These are phyloP conservation scores for Mionectes olivaceus DNA, from an alignment of 2,797 vertebrate species.

Conservation along the genomic window DNA sequence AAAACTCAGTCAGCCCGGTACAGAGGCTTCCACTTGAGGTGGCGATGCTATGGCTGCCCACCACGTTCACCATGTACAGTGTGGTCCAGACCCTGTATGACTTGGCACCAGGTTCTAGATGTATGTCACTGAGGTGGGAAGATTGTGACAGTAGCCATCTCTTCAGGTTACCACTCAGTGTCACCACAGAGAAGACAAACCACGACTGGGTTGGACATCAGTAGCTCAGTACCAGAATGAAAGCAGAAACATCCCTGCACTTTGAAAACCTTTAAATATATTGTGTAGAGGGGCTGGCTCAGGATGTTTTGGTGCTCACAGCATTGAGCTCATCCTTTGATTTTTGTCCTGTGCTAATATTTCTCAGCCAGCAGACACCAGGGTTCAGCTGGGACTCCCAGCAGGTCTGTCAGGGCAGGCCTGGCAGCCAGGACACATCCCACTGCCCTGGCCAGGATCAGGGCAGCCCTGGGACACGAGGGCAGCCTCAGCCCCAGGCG, in stretches of 20 bases:
- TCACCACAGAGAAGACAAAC: background rate
- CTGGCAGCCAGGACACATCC: background rate
- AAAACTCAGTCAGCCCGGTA: background rate
- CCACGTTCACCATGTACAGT: fast-evolving
- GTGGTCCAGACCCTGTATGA: background rate
- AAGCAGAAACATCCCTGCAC: background rate
- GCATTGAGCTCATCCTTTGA: background rate
- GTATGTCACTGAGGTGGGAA: background rate
- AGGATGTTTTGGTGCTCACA: fast-evolving
- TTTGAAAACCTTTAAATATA: background rate
- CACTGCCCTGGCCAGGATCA: no score
- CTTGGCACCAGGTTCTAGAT: background rate
- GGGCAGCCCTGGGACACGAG: fast-evolving
- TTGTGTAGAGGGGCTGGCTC: background rate
- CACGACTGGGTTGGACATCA: fast-evolving
- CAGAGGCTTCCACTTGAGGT: background rate
- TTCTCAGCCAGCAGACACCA: background rate
- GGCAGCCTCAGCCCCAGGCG: fast-evolving
- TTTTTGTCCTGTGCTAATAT: background rate
- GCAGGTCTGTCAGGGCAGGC: fast-evolving
- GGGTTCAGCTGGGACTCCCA: background rate
- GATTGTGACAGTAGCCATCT: background rate
- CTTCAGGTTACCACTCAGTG: background rate
- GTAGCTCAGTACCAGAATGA: background rate
- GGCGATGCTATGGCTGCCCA: background rate